Conservation (phyloP, 2,888 invertebrate species). For the Eudemis profundana region DNA sequence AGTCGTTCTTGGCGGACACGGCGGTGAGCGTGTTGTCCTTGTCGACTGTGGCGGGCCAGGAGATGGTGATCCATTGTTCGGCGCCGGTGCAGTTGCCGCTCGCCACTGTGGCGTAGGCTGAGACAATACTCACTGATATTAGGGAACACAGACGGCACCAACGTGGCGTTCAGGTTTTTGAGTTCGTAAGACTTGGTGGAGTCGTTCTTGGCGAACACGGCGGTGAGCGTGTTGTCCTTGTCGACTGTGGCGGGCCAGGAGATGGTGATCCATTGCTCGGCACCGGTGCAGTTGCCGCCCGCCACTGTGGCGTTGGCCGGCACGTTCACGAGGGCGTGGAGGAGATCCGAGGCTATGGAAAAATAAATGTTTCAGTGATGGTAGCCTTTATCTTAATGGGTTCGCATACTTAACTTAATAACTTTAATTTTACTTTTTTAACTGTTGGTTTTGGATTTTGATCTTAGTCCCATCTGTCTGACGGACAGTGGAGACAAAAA, state of each 20-base stretch:
- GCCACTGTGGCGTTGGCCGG: conserved; percentile 59
- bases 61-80: conserved; percentile 62
- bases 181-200: conserved; percentile 66
- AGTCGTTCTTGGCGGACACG: conserved; percentile 64
- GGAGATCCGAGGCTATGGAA: conserved; percentile 58
- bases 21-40: conserved; percentile 61
- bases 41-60: conserved; percentile 57
- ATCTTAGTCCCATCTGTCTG: too few species aligned
- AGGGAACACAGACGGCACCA: conserved; percentile 73
- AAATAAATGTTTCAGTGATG: conserved; percentile 32
- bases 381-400: too few species aligned
- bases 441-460: too few species aligned
- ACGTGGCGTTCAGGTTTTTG: conserved; percentile 64
- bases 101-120: conserved; percentile 49
- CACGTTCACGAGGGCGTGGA: conserved; percentile 63
- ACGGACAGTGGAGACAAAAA: too few species aligned
- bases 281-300: conserved; percentile 63
- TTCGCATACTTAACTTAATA: too few species aligned
- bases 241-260: conserved; percentile 56
- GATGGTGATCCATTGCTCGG: conserved; percentile 62
- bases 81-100: conserved; percentile 63
- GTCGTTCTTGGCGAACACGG: conserved; percentile 65
- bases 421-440: too few species aligned
- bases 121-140: conserved; percentile 66
- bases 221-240: conserved; percentile 59